phyloP scores from a whole-genome alignment of 2,888 invertebrate species.

The Melieria omissa region DNA sequence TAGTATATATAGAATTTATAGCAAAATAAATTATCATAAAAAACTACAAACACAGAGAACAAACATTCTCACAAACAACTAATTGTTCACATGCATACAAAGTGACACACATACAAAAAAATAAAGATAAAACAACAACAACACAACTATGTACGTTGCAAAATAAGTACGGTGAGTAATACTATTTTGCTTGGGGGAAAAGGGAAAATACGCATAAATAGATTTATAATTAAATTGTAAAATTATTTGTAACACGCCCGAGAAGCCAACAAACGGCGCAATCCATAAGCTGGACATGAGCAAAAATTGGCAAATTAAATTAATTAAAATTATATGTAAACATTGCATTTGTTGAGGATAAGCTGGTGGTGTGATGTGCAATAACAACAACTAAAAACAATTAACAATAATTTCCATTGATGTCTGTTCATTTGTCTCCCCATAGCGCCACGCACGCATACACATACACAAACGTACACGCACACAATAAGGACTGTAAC shows the following conservation, averaged over 20 bases:
- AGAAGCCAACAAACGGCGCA: neutral
- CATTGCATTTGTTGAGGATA: neutral
- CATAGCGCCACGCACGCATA: too few species aligned
- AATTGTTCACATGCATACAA: neutral
- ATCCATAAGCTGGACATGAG: neutral
- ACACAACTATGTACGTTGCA: neutral
- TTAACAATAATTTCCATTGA: neutral
- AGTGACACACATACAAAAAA: neutral
- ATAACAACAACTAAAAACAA: neutral
- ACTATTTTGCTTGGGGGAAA: slow-evolving; percentile 40
- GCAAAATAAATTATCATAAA: neutral
- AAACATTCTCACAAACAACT: slow-evolving; percentile 6
- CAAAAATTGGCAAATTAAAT: neutral
- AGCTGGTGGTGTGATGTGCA: neutral
- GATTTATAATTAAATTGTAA: slow-evolving; percentile 20
- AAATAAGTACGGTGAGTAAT: neutral
- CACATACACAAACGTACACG: too few species aligned
- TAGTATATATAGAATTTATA: neutral
- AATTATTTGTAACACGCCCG: neutral
- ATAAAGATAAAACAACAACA: neutral
- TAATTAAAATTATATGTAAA: neutral
- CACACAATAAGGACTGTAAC: too few species aligned
- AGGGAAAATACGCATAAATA: slow-evolving; percentile 48
- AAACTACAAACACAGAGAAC: slow-evolving; percentile 6
- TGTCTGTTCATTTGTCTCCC: too few species aligned